Percentiles rank a stretch among this genome's conserved stretches.
These are phyloP conservation scores for Chymomyza fuscimana DNA, from an alignment of 2,888 invertebrate species.

Conservation along the genomic window DNA sequence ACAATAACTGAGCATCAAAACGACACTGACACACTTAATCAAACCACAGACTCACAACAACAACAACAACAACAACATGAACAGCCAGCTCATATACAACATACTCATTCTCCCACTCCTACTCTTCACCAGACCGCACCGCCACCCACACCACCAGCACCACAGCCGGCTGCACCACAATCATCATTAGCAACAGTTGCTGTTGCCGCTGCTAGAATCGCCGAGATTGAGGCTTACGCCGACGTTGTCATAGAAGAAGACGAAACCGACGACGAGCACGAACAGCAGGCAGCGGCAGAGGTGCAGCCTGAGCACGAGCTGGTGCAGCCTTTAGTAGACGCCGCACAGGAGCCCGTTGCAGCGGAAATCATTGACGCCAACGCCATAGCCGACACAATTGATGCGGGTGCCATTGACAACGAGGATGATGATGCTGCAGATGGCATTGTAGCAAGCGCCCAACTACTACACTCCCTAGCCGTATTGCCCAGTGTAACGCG, in stretches of 20 bases:
- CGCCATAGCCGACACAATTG: slow-evolving; percentile 63
- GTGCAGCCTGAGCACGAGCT: neutral
- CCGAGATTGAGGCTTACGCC: slow-evolving; percentile 16
- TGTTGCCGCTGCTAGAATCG: slow-evolving; percentile 24
- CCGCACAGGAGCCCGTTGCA: slow-evolving; percentile 20
- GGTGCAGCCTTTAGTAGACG: slow-evolving; percentile 1
- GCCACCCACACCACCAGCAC: slow-evolving; percentile 40
- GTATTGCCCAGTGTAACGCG: slow-evolving; percentile 55
- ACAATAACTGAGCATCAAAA: slow-evolving; percentile 31
- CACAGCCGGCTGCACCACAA: slow-evolving; percentile 3
- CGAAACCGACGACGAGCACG: slow-evolving; percentile 19
- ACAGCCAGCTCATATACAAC: slow-evolving; percentile 37
- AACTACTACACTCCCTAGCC: slow-evolving; percentile 60
- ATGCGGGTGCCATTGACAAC: slow-evolving; percentile 57
- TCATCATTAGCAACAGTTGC: neutral
- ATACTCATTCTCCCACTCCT: slow-evolving; percentile 67
- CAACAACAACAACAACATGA: slow-evolving; percentile 46
- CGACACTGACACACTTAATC: slow-evolving; percentile 15
- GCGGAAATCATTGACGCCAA: slow-evolving; percentile 46
- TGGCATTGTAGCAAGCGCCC: slow-evolving; percentile 10
- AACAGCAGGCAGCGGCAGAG: slow-evolving; percentile 21
- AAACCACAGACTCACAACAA: slow-evolving; percentile 12
- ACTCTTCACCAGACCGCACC: slow-evolving; percentile 65
- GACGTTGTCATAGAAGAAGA: slow-evolving; percentile 20
- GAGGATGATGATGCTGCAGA: slow-evolving; percentile 46